A percentile compares a stretch with the other conserved stretches of the same genome.
Evolutionary conservation across 2,888 invertebrate species (phyloP).

Genomic region (Drosophila hamatofila): DNA sequence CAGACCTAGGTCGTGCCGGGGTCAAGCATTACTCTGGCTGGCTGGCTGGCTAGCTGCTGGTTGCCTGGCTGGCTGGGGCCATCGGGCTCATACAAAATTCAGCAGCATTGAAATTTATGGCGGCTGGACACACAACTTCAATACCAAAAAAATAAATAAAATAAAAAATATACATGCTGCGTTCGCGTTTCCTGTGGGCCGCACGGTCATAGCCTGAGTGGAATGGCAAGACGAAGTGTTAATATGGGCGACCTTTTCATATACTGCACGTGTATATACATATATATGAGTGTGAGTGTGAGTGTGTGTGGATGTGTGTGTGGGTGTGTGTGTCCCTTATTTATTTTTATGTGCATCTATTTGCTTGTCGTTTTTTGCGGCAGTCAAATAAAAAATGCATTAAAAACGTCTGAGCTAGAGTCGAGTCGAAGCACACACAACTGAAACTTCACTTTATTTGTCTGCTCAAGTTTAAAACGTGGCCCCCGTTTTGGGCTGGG

Average conservation of each 20-base stretch:
- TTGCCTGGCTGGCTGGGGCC: conserved; percentile 5
- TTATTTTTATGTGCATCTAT: conserved; percentile 81
- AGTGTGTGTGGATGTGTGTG: neutral
- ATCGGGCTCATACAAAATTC: conserved; percentile 72
- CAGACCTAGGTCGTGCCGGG: conserved; percentile 31
- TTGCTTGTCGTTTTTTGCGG: conserved; percentile 72
- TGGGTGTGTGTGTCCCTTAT: conserved; percentile 59
- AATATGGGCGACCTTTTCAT: conserved; percentile 64
- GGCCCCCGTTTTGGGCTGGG: neutral
- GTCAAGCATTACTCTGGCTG: conserved; percentile 25
- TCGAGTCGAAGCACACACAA: conserved; percentile 23
- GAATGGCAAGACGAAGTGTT: conserved; percentile 49
- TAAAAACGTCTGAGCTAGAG: conserved; percentile 72
- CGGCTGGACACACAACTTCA: conserved; percentile 74
- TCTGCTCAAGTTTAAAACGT: conserved; percentile 50
- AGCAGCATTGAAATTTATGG: conserved; percentile 80
- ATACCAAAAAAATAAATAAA: conserved; percentile 50
- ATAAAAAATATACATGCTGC: conserved; percentile 51
- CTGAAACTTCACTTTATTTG: conserved; percentile 63
- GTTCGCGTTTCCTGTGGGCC: conserved; percentile 45
- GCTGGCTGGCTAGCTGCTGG: neutral
- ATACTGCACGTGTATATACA: conserved; percentile 7
- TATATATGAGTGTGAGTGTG: no score
- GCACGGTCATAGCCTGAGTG: neutral
- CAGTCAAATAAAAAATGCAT: conserved; percentile 79